Evolutionary conservation across 2,113 vertebrate species (phyloP).

Genomic region (Catagonus wagneri): DNA sequence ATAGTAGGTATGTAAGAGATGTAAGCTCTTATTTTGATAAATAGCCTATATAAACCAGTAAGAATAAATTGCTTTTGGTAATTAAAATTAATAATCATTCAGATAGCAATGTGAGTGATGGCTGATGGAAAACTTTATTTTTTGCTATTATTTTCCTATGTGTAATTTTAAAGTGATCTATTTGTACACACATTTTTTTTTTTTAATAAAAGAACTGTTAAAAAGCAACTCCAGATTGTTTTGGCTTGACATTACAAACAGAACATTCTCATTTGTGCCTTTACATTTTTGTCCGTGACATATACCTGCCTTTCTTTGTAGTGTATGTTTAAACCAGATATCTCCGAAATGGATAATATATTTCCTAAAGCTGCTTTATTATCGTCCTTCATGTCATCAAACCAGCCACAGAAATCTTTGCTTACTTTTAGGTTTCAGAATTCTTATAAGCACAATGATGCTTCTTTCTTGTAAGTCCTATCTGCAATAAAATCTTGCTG

Average conservation of each 20-base stretch:
- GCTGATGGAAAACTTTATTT: neutral
- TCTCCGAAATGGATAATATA: conserved; percentile 19
- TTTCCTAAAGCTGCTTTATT: neutral
- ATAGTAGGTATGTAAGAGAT: neutral
- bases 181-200: neutral
- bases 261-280: neutral
- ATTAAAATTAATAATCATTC: neutral
- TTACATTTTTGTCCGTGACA: neutral
- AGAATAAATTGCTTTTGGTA: neutral
- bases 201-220: neutral
- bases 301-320: neutral
- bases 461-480: neutral
- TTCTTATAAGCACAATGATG: neutral
- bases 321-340: conserved; percentile 34
- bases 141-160: neutral
- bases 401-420: conserved; percentile 37
- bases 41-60: neutral
- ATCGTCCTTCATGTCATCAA: neutral
- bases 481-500: neutral
- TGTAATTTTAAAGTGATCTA: neutral
- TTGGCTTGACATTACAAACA: neutral
- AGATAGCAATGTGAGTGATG: neutral
- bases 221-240: neutral
- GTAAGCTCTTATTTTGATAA: neutral
- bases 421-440: conserved; percentile 42